These are phyloP conservation scores for Altica lythri DNA, from an alignment of 2,888 invertebrate genomes.

Conservation along the genomic window DNA sequence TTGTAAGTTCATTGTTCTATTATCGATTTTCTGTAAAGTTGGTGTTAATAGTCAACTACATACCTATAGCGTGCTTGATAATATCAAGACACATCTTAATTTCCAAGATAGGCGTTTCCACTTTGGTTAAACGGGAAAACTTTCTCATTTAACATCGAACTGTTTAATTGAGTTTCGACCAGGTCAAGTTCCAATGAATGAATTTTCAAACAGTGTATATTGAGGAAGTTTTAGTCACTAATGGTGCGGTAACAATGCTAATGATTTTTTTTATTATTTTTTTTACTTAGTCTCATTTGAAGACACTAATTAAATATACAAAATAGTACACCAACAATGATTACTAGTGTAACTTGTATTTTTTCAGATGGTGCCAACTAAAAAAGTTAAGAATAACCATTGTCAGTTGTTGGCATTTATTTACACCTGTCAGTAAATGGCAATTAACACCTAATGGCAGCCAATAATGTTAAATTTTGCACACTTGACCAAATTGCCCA, in stretches of 20 bases:
- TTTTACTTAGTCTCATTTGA: too few relatives aligned
- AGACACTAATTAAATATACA: too few relatives aligned
- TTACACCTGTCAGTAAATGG: too few relatives aligned
- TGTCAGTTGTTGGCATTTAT: too few relatives aligned
- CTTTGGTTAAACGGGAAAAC: slow-evolving; percentile 7
- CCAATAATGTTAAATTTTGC: too few relatives aligned
- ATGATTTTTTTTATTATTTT: too few relatives aligned
- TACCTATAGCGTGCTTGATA: slow-evolving; percentile 21
- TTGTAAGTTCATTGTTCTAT: slow-evolving; percentile 4
- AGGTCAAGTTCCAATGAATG: slow-evolving; percentile 38
- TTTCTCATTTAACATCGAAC: slow-evolving; percentile 26
- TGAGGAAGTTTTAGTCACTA: slow-evolving; percentile 12
- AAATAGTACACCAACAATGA: too few relatives aligned
- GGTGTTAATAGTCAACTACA: slow-evolving; percentile 12
- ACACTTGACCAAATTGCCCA: too few relatives aligned
- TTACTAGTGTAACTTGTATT: too few relatives aligned
- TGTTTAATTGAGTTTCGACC: slow-evolving; percentile 37
- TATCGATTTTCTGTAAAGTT: slow-evolving; percentile 15
- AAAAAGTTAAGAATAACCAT: too few relatives aligned
- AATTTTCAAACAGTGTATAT: slow-evolving; percentile 24
- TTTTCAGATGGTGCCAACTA: too few relatives aligned
- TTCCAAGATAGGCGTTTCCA: slow-evolving; percentile 19
- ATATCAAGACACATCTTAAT: slow-evolving; percentile 23
- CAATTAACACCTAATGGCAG: too few relatives aligned
- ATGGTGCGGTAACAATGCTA: slow-evolving; percentile 7